phyloP scores from a whole-genome alignment of 2,888 invertebrate species.

The Athalia rosae region DNA sequence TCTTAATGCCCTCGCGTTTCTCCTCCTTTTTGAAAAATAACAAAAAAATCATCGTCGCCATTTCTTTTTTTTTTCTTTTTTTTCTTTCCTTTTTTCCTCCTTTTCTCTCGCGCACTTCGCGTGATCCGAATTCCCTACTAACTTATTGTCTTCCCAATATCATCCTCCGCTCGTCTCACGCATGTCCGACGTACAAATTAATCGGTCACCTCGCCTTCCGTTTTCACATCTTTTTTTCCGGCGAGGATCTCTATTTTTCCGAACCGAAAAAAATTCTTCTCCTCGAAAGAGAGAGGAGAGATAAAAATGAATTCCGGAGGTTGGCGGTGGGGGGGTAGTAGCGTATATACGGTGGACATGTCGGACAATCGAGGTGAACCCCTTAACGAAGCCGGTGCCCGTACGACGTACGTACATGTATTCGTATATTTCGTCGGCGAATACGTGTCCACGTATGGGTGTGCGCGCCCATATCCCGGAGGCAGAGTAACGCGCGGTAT shows the following conservation, averaged over 20 bases:
- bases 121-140: no score
- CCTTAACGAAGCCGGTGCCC: constrained; percentile 36
- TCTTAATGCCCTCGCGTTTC: constrained; percentile 26
- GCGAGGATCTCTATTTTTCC: no score
- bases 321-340: no score
- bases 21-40: neutral
- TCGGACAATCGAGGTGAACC: constrained; percentile 20
- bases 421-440: no score
- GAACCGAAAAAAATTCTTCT: no score
- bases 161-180: neutral
- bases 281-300: no score
- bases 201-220: no score
- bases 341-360: neutral
- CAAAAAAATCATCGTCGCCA: neutral
- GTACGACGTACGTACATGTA: neutral
- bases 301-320: no score
- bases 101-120: neutral
- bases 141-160: neutral
- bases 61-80: neutral
- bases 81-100: neutral
- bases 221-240: no score
- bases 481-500: no score
- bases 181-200: neutral
- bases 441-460: no score
- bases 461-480: no score